Evolutionary conservation across 2,797 vertebrate species (phyloP).

Genomic region (Tragopan temminckii): DNA sequence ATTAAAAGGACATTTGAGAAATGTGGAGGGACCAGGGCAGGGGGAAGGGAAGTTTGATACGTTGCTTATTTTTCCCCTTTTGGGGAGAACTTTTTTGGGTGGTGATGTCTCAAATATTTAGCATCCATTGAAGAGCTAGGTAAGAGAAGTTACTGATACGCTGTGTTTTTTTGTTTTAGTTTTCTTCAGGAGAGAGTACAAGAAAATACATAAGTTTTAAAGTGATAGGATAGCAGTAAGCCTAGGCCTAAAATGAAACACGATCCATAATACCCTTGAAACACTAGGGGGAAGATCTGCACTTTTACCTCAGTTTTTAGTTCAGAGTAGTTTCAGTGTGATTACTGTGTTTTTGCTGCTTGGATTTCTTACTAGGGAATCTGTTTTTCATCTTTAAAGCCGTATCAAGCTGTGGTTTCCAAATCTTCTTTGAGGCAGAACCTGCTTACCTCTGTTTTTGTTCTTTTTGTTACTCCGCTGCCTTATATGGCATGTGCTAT

Average conservation of each 20-base stretch:
- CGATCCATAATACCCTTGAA: not conserved
- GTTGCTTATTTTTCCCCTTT: not conserved
- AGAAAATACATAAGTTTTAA: not conserved
- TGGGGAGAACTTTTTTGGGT: not conserved
- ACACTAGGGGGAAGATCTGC: not conserved
- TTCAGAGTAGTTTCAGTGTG: not conserved
- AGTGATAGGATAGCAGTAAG: not conserved
- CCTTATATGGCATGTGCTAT: not conserved
- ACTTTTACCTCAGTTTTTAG: not conserved
- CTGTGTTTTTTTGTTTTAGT: not conserved
- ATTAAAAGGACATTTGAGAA: conserved; percentile 9
- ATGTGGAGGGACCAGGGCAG: not conserved
- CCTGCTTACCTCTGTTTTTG: not conserved
- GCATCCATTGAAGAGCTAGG: not conserved
- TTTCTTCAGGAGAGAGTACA: not conserved
- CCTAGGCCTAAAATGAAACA: not conserved
- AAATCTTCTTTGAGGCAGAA: not conserved
- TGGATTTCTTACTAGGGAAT: not conserved
- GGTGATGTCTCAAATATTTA: not conserved
- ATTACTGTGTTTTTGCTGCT: not conserved
- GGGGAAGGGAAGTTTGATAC: not conserved
- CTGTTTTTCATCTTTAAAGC: not conserved
- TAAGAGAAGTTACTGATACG: not conserved
- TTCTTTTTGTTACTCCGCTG: not conserved
- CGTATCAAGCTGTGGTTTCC: not conserved